Evolutionary conservation across 2,113 vertebrate genomes (phyloP), one percentile per base, ranked within the genome.

Genomic region (Cisticola juncidis): DNA sequence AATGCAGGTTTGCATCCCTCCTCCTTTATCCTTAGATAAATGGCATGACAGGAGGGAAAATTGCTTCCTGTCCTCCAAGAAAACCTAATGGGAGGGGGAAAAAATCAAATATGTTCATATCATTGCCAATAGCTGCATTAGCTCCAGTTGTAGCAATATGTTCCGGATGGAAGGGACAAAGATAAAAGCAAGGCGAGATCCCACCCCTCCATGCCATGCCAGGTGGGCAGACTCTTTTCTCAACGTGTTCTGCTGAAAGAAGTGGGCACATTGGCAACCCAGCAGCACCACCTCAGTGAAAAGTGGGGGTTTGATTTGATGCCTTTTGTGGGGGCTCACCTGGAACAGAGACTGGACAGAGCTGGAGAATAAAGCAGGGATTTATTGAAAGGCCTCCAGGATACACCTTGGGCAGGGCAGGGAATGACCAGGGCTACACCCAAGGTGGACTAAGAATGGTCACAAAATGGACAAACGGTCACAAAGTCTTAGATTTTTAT

Each of bases 1-100:
- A 82, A 91, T 92, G 88, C 85, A 96, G 71, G 62, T 87, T 95
- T 96, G 66, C 74, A 90, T 91, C 92, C 62, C 56, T 95, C 58
- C 62, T 86, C 71, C 94, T 90, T 95, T 92, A 88, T 81, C 71
- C 66, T 93, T 62, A 95, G 93, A 96, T 96, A 94, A 96, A 94
- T 88, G 93, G 87, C 79, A 95, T 86, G 79, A 90, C 90, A 94
- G 85, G 90, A 92, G 71, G 71, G 71, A 90, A 96, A 97, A 96
- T 90, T 95, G 90, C 85, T 96, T 95, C 94, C 95, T 96, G 92
- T 81, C 42, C 87, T 95, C 88, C 47, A 97, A 88, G 88, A 96
- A 93, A 93, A 88, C 50, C 66, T 96, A 94, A 94, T 88, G 79
- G 84, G 82, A 95, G 47, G 70, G 26, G 73, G 73, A 93, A 87